Percentiles rank a stretch among this genome's conserved stretches.
Conservation (phyloP, 92 coral and sea anemone species). For the Paragorgia papillata region DNA sequence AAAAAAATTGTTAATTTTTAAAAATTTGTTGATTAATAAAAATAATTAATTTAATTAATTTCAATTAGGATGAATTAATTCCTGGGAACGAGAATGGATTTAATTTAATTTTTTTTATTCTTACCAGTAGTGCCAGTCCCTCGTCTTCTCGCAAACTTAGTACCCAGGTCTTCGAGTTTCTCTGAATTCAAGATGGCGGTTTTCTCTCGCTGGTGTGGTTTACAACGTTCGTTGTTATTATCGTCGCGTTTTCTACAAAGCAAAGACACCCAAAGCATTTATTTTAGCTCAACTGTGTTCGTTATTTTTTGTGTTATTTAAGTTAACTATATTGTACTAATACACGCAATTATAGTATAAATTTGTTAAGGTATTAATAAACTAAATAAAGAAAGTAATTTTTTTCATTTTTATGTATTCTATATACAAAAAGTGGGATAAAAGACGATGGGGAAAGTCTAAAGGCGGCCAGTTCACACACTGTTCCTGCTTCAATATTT, state of each 20-base stretch:
- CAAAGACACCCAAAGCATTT: not conserved
- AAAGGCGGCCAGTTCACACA: conserved; percentile 83
- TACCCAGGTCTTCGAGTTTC: not conserved
- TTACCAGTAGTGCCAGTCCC: no score
- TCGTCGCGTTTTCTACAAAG: conserved; percentile 20
- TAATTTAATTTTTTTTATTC: no score
- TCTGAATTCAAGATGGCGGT: conserved; percentile 38
- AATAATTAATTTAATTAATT: no score
- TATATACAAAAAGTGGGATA: not conserved
- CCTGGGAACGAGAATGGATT: no score
- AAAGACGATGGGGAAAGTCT: conserved; percentile 63
- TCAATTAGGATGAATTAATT: no score
- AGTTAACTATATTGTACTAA: not conserved
- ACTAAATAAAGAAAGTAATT: not conserved
- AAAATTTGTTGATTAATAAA: no score
- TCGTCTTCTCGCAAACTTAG: no score
- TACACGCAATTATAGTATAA: not conserved
- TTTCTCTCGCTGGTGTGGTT: conserved; percentile 25
- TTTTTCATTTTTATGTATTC: not conserved
- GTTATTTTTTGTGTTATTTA: not conserved
- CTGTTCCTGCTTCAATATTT: conserved; percentile 72
- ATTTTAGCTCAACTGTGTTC: conserved; percentile 15
- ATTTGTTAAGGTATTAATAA: not conserved
- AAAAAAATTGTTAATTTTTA: no score
- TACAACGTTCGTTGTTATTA: conserved; percentile 14